Evolutionary conservation across 2,797 vertebrate species (phyloP).

Genomic region (Manis javanica): DNA sequence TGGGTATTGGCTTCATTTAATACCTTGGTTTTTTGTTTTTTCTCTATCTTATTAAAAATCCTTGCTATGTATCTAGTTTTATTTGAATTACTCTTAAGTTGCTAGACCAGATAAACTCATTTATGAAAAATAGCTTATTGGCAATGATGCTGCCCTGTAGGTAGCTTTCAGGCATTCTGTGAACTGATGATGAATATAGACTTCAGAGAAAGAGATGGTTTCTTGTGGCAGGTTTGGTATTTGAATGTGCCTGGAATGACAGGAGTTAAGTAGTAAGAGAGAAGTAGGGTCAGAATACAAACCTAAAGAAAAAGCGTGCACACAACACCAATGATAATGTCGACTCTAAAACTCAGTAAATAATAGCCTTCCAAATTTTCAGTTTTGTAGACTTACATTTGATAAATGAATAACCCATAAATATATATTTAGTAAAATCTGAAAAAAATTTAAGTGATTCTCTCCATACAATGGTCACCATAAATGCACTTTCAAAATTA

Average conservation of each 20-base stretch:
- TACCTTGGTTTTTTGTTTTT: background rate
- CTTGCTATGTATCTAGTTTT: background rate
- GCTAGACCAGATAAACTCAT: background rate
- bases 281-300: background rate
- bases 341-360: background rate
- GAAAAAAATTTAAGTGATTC: background rate
- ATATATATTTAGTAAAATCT: background rate
- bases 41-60: background rate
- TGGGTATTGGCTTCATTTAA: background rate
- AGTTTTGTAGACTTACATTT: background rate
- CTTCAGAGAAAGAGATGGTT: background rate
- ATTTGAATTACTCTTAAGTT: background rate
- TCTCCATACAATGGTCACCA: background rate
- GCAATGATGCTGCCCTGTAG: background rate
- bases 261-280: background rate
- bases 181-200: background rate
- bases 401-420: background rate
- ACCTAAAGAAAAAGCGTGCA: background rate
- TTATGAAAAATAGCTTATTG: background rate
- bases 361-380: background rate
- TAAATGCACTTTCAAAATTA: background rate
- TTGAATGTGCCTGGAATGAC: background rate
- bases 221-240: background rate
- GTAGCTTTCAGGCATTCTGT: background rate
- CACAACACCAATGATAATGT: background rate